Evolutionary conservation across 2,888 invertebrate genomes (phyloP).

Genomic region (Mesochorus sp.): DNA sequence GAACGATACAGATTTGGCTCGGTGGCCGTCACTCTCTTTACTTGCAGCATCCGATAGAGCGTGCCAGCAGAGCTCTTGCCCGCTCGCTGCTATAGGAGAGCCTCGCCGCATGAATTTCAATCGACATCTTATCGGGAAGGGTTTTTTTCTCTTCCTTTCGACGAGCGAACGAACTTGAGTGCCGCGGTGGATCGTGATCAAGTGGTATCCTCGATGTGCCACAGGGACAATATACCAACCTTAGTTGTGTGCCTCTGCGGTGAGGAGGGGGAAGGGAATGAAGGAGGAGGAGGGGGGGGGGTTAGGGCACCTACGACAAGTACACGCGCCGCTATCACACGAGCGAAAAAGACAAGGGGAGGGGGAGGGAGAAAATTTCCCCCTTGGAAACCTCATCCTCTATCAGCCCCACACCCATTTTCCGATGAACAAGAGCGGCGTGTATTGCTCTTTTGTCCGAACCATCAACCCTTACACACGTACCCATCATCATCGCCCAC

Average conservation of each 20-base stretch:
- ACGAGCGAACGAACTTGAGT: constrained; percentile 70
- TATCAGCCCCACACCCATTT: constrained; percentile 68
- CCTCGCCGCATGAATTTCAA: constrained; percentile 80
- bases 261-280: neutral
- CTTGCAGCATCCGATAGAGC: constrained; percentile 1
- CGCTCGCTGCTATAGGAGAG: constrained; percentile 57
- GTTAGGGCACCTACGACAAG: constrained; percentile 49
- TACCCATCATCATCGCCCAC: constrained; percentile 45
- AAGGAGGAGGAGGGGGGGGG: neutral
- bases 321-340: constrained; percentile 47
- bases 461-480: constrained; percentile 61
- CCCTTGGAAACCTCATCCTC: constrained; percentile 45
- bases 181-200: constrained; percentile 81
- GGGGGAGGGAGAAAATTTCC: neutral
- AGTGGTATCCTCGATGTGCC: constrained; percentile 80
- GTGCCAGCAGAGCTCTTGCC: constrained; percentile 49
- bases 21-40: neutral
- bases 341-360: constrained; percentile 7
- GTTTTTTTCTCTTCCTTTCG: constrained; percentile 42
- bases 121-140: constrained; percentile 81
- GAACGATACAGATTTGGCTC: constrained; percentile 41
- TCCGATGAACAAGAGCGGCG: constrained; percentile 63
- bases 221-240: constrained; percentile 69
- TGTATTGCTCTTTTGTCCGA: constrained; percentile 81
- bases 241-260: constrained; percentile 51